Base-by-base conservation (phyloP, 2,888 invertebrate genomes). In the Apeira syringaria region DNA sequence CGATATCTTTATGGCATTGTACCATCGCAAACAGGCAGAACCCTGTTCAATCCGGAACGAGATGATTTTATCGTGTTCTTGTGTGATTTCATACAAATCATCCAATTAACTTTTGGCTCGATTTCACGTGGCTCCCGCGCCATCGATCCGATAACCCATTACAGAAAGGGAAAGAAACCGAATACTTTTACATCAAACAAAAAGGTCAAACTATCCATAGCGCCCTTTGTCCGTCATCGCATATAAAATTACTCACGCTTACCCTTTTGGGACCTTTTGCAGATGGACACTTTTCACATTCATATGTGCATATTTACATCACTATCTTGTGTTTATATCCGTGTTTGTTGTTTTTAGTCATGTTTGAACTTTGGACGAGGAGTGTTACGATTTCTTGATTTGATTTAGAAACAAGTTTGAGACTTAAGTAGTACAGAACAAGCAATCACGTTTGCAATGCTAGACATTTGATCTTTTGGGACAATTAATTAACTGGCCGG, bases 281-380 rank as follows among this genome's bases (percentile, higher is more conserved):
- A 43, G 52, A 53, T 50, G 52, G 58, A 56, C 49, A 55, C 50
- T 55, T 55, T 53, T 50, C 30, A 35, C 47, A 55, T 55, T 54
- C 50, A 53, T 55, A 52, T 47, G 52, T 52, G 46, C 55, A 55
- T 59, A 55, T 59, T 59, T 57, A 55, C 59, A 55, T 53, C n/a
- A n/a, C n/a, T n/a, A 49, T 47, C 50, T 48, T 32, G 15, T 28
- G 28, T 53, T 45, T 47, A n/a, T n/a, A n/a, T n/a, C n/a, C n/a
- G n/a, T n/a, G n/a, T 45, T 49, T 46, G 47, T 47, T 43, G 47
- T 49, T 44, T 53, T 48, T n/a, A n/a, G 55, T 50, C 53, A n/a
- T 41, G 53, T 47, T 52, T n/a, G n/a, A n/a, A n/a, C n/a, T n/a
- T n/a, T n/a, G n/a, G n/a, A n/a, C 41, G 34, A 38, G 32, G 34